Percentiles rank a stretch among this genome's conserved stretches.
Evolutionary conservation across 2,113 vertebrate species (phyloP).

Genomic region (Phalacrocorax aristotelis): DNA sequence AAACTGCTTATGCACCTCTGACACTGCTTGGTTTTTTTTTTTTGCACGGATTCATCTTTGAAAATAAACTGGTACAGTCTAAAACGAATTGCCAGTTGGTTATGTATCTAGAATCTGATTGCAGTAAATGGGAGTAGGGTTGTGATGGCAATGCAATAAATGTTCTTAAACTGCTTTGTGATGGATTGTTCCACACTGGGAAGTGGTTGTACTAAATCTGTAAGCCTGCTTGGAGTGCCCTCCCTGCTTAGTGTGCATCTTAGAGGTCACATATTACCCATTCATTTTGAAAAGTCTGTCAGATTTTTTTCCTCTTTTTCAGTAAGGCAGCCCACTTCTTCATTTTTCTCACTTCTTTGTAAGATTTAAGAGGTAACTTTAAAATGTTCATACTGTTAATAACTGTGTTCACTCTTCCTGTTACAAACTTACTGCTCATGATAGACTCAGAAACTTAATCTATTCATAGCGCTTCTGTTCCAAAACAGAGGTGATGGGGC

Average conservation of each 20-base stretch:
- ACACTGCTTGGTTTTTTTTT: not conserved
- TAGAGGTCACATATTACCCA: not conserved
- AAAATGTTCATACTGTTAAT: not conserved
- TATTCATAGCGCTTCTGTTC: not conserved
- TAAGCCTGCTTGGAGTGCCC: not conserved
- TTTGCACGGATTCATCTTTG: not conserved
- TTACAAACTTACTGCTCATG: not conserved
- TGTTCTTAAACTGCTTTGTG: constrained; percentile 29
- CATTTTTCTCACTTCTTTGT: not conserved
- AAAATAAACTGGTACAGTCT: not conserved
- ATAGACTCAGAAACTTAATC: not conserved
- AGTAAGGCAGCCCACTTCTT: not conserved
- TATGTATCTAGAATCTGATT: constrained; percentile 52
- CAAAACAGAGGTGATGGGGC: not conserved
- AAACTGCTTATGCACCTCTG: constrained; percentile 12
- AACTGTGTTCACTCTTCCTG: not conserved
- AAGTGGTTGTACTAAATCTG: constrained; percentile 31
- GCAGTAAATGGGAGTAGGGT: constrained; percentile 23
- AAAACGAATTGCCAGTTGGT: constrained; percentile 19
- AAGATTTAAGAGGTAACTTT: not conserved
- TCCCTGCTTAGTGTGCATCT: not conserved
- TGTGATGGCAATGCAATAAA: constrained; percentile 40
- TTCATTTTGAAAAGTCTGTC: not conserved
- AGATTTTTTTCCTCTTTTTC: not conserved
- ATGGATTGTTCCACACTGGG: constrained; percentile 18